Evolutionary conservation across 37 sponge, comb jelly and placozoan genomes (phyloP), one percentile per base, ranked within the genome.

Genomic region (Tethya wilhelma): DNA sequence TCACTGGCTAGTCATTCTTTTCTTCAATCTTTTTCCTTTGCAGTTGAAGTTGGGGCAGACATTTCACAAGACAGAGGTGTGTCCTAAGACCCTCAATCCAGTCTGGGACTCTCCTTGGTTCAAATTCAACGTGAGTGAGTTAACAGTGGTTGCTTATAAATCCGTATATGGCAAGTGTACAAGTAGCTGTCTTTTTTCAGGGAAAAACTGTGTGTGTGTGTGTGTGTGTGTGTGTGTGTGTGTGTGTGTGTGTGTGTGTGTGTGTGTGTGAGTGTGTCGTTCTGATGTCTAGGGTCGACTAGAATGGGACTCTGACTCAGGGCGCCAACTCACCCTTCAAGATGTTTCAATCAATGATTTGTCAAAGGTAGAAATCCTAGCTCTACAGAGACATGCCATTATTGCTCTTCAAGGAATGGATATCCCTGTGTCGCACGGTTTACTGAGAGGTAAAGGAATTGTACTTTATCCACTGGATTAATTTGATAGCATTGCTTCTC

Each of bases 41-140:
- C 49, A 81, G 84, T 36, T 89, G 63, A 69, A 77, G 22, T 39
- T 88, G 64, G 84, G 71, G 0, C 34, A 38, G 14, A 53, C 44
- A 0, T 69, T 59, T 22, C 30, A 82, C 30, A 77, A 66, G 45
- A 91, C 95, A 30, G 91, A 93, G 22, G 95, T 97, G 39, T 94
- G 97, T 64, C 72, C 66, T 31, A 91, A 91, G 71, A 91, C 87
- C 1, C 90, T 97, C 55, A 88, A 89, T 75, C 97, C 97, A 8
- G 56, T 64, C 20, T 97, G 97, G 97, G 71, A 85, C 45, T 74
- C 78, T 23, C 45, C 67, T 67, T 90, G 89, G 89, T 84, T 84
- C 43, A 72, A 46, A 3, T 92, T 88, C 46, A 58, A n/a, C n/a
- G n/a, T n/a, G n/a, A n/a, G n/a, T n/a, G n/a, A n/a, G n/a, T n/a